A percentile compares a stretch with the other conserved stretches of the same genome.
Evolutionary conservation across 2,797 vertebrate species (phyloP).

Genomic region (Tokudaia tokunoshimensis): DNA sequence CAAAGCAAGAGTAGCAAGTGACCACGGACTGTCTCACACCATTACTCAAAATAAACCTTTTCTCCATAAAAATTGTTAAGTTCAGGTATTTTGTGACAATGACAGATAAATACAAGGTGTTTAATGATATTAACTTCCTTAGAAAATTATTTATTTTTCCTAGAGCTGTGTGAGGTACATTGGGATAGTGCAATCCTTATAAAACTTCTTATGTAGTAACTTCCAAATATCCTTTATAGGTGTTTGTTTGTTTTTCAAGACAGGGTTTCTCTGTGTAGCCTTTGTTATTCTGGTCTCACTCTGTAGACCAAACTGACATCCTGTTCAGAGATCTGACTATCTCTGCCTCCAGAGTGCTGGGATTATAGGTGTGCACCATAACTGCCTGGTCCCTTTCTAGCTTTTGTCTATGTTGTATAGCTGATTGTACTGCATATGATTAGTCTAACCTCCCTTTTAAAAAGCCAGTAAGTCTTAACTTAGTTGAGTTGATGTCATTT

Average conservation of each 20-base stretch:
- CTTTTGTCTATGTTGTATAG: not conserved
- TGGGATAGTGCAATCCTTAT: fast-evolving
- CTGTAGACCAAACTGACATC: not conserved
- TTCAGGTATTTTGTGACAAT: not conserved
- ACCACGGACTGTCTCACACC: too few species aligned
- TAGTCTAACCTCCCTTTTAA: not conserved
- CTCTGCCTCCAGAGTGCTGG: not conserved
- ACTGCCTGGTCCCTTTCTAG: not conserved
- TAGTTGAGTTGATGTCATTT: not conserved
- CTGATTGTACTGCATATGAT: too few species aligned
- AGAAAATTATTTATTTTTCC: not conserved
- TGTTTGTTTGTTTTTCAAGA: not conserved
- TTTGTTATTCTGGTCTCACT: not conserved
- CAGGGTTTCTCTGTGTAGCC: not conserved
- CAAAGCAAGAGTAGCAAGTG: not conserved
- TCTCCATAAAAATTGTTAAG: not conserved
- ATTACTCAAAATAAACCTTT: not conserved
- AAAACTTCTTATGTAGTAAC: not conserved
- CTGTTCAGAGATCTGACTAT: not conserved
- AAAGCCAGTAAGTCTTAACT: not conserved
- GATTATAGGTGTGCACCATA: not conserved
- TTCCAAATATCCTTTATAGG: not conserved
- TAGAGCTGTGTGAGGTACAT: not conserved
- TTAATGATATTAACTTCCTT: not conserved
- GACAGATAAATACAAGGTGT: too few species aligned